phyloP scores from a whole-genome alignment of 2,888 invertebrate genomes.

The Kryphioiulus occultus region DNA sequence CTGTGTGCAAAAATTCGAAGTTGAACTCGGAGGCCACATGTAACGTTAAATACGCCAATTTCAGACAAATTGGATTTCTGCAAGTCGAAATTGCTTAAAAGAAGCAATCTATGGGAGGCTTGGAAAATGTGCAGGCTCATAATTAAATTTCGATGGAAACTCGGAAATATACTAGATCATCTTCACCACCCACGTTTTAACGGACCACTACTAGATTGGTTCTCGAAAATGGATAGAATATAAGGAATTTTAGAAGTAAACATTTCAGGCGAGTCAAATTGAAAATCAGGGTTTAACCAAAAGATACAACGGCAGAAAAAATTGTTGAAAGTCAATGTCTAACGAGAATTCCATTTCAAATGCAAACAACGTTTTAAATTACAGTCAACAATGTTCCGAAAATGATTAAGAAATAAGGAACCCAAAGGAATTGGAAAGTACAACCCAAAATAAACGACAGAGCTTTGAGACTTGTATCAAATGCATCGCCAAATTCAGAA shows the following conservation, averaged over 20 bases:
- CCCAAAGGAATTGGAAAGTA: neutral
- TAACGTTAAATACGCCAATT: neutral
- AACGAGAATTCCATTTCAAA: neutral
- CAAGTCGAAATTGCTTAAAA: neutral
- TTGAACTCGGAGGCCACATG: neutral
- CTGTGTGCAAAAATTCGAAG: neutral
- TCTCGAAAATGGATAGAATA: neutral
- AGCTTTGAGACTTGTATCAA: neutral
- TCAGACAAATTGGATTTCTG: neutral
- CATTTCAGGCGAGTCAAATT: neutral
- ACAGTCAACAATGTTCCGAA: neutral
- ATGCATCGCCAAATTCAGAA: neutral
- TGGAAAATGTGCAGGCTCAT: neutral
- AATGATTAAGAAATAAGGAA: neutral
- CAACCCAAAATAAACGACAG: neutral
- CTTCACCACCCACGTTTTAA: neutral
- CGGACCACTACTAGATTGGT: neutral
- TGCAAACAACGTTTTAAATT: neutral
- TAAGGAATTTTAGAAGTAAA: neutral
- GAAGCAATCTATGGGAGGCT: neutral
- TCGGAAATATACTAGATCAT: neutral
- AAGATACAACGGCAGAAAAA: neutral
- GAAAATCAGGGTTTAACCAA: neutral
- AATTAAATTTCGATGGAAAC: neutral
- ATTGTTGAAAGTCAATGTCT: neutral